These are phyloP conservation scores for Pogona vitticeps DNA, from an alignment of 2,113 vertebrate species.

Conservation along the genomic window DNA sequence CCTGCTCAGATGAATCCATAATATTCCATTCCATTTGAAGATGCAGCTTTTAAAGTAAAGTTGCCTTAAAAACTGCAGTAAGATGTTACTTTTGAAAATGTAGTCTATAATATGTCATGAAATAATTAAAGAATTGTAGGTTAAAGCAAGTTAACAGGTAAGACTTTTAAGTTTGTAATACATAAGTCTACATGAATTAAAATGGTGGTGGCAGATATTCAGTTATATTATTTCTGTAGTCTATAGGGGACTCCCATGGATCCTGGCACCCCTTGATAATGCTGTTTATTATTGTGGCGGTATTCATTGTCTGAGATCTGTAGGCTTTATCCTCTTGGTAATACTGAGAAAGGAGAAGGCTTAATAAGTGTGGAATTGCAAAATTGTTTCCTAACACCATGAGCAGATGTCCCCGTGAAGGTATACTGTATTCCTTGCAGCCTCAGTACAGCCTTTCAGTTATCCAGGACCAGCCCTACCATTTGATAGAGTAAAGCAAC, in stretches of 20 bases:
- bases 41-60: neutral
- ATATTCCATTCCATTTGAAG: neutral
- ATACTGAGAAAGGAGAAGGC: too few relatives aligned
- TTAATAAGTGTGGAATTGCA: neutral
- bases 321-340: too few relatives aligned
- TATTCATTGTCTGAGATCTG: neutral
- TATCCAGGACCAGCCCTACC: too few relatives aligned
- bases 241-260: neutral
- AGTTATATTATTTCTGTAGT: neutral
- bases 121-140: neutral
- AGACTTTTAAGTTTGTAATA: neutral
- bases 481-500: too few relatives aligned
- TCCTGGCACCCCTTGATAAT: neutral
- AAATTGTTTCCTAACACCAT: neutral
- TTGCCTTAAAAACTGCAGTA: neutral
- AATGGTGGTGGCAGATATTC: neutral
- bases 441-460: neutral
- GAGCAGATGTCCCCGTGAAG: neutral
- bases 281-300: neutral
- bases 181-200: neutral
- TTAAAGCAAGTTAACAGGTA: neutral
- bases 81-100: neutral
- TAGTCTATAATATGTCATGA: neutral
- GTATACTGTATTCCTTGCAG: neutral
- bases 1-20: neutral